Evolutionary conservation across 2,113 vertebrate genomes (phyloP).

Genomic region (Ranitomeya variabilis): DNA sequence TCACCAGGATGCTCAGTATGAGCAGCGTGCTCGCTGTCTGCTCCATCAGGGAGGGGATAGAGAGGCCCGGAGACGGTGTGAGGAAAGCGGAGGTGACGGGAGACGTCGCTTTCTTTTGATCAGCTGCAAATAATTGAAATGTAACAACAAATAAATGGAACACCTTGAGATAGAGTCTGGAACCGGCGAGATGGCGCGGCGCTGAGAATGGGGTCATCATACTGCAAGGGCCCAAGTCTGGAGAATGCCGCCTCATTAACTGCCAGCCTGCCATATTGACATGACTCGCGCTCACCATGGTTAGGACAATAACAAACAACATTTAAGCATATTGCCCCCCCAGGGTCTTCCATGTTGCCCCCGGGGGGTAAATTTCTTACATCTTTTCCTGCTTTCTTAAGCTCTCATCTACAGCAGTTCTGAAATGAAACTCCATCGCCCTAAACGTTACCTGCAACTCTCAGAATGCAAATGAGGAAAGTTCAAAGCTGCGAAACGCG

Average conservation of each 20-base stretch:
- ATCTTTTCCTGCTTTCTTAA: not conserved
- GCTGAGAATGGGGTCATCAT: not conserved
- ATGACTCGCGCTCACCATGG: not conserved
- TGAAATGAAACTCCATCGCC: not conserved
- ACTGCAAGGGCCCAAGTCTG: not conserved
- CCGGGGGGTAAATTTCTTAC: constrained; percentile 13
- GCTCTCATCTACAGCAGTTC: not conserved
- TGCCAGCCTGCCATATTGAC: not conserved
- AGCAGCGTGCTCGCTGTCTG: not conserved
- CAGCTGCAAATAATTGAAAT: constrained; percentile 19
- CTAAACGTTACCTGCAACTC: constrained; percentile 3
- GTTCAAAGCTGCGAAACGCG: constrained; percentile 19
- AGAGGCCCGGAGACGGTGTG: not conserved
- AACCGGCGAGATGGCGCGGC: not conserved
- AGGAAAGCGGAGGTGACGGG: not conserved
- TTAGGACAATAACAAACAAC: constrained; percentile 17
- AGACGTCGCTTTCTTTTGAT: not conserved
- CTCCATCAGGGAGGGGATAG: not conserved
- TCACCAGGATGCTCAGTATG: not conserved
- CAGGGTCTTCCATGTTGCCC: not conserved
- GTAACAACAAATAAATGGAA: not conserved
- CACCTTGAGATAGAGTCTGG: not conserved
- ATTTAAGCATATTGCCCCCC: not conserved
- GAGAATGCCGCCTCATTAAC: not conserved
- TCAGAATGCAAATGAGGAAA: constrained; percentile 31